A percentile compares a stretch with the other conserved stretches of the same genome.
These are phyloP conservation scores for Cosmopolites sordidus DNA, from an alignment of 2,888 invertebrate genomes.

Conservation along the genomic window DNA sequence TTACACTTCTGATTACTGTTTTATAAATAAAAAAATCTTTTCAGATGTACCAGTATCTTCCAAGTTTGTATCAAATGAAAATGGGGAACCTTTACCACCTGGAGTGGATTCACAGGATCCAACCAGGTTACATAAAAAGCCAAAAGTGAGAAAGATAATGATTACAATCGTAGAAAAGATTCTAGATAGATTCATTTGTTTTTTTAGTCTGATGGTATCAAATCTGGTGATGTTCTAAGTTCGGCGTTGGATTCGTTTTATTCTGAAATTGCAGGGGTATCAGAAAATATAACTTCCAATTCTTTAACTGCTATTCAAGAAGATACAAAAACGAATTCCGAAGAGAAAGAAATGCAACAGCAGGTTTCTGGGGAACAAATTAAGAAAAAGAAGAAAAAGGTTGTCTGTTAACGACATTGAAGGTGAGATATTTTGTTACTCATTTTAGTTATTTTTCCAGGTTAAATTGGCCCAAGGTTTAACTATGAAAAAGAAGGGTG, in stretches of 20 bases:
- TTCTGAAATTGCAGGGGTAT: slow-evolving; percentile 54
- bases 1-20: too few relatives aligned
- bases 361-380: slow-evolving; percentile 33
- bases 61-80: too few relatives aligned
- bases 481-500: slow-evolving; percentile 64
- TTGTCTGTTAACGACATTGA: slow-evolving; percentile 36
- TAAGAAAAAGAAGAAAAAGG: slow-evolving; percentile 48
- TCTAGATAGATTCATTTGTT: not conserved
- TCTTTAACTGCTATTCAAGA: slow-evolving; percentile 19
- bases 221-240: slow-evolving; percentile 21
- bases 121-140: too few relatives aligned
- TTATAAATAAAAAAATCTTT: too few relatives aligned
- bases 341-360: not conserved
- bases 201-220: not conserved
- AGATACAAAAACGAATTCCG: slow-evolving; percentile 7
- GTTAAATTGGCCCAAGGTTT: slow-evolving; percentile 55
- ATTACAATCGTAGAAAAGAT: too few relatives aligned
- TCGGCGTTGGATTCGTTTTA: slow-evolving; percentile 57
- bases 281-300: slow-evolving; percentile 44
- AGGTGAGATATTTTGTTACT: too few relatives aligned
- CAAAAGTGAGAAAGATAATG: too few relatives aligned
- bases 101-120: slow-evolving; percentile 48
- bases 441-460: slow-evolving; percentile 47
- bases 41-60: too few relatives aligned
- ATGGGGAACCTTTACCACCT: slow-evolving; percentile 52